Evolutionary conservation across 2,113 vertebrate species (phyloP).

Genomic region (Oreochromis spilurus): DNA sequence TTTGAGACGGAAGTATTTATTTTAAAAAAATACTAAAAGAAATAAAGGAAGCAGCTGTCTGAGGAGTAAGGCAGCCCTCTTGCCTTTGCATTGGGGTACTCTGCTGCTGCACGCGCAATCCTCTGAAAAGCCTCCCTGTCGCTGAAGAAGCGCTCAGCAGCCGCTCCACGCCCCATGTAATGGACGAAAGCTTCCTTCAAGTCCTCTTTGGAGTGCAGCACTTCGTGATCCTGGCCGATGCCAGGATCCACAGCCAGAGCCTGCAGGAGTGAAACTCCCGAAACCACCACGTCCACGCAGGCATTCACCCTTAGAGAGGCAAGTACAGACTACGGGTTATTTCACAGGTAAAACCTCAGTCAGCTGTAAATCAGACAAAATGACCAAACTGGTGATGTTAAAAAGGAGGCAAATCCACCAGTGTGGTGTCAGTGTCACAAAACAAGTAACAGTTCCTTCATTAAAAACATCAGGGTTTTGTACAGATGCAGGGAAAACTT

Average conservation of each 20-base stretch:
- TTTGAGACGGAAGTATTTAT: background rate
- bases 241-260: slow-evolving; percentile 81
- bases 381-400: background rate
- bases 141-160: slow-evolving; percentile 93
- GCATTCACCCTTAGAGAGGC: slow-evolving; percentile 82
- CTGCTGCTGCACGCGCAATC: slow-evolving; percentile 79
- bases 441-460: background rate
- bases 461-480: background rate
- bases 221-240: slow-evolving; percentile 75
- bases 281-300: slow-evolving; percentile 93
- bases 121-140: slow-evolving; percentile 76
- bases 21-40: background rate
- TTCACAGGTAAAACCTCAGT: background rate
- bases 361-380: background rate
- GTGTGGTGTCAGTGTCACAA: background rate
- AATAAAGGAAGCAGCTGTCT: background rate
- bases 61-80: background rate
- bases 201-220: slow-evolving; percentile 79
- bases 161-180: slow-evolving; percentile 87
- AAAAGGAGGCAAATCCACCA: background rate
- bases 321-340: background rate
- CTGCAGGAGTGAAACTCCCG: slow-evolving; percentile 86
- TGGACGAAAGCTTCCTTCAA: slow-evolving; percentile 85
- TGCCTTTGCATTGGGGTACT: slow-evolving; percentile 87
- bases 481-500: background rate